phyloP scores from a whole-genome alignment of 2,113 vertebrate species.

The Aythya baeri region DNA sequence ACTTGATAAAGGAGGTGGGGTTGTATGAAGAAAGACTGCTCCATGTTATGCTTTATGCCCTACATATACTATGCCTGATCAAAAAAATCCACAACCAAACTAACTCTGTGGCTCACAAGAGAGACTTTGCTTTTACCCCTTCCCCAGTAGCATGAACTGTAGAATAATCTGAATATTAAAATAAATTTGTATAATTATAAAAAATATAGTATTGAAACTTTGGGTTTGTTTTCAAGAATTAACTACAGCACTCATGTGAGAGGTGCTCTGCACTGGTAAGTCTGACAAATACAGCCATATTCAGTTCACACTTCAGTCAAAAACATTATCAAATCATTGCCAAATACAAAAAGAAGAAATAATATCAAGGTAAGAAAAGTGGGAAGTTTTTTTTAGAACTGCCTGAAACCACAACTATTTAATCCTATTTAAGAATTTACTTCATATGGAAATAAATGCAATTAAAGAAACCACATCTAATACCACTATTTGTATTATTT shows the following conservation, averaged over 20 bases:
- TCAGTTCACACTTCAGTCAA: fast-evolving
- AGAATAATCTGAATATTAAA: not conserved
- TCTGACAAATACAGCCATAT: not conserved
- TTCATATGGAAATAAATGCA: not conserved
- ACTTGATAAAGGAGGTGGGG: not conserved
- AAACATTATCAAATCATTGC: not conserved
- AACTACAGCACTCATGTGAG: not conserved
- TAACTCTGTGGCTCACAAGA: not conserved
- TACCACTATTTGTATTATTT: not conserved
- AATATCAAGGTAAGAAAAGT: not conserved
- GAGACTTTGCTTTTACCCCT: not conserved
- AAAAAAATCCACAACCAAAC: not conserved
- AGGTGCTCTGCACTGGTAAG: not conserved
- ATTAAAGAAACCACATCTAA: not conserved
- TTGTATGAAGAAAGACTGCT: not conserved
- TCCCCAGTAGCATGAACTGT: not conserved
- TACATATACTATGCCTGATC: not conserved
- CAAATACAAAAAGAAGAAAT: not conserved
- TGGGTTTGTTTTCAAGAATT: not conserved
- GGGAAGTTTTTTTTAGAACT: not conserved
- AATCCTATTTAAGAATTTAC: not conserved
- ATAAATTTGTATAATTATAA: not conserved
- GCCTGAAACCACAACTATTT: not conserved
- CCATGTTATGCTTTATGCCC: not conserved
- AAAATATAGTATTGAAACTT: not conserved